phyloP scores from a whole-genome alignment of 2,888 invertebrate species.

The Biston betularia region DNA sequence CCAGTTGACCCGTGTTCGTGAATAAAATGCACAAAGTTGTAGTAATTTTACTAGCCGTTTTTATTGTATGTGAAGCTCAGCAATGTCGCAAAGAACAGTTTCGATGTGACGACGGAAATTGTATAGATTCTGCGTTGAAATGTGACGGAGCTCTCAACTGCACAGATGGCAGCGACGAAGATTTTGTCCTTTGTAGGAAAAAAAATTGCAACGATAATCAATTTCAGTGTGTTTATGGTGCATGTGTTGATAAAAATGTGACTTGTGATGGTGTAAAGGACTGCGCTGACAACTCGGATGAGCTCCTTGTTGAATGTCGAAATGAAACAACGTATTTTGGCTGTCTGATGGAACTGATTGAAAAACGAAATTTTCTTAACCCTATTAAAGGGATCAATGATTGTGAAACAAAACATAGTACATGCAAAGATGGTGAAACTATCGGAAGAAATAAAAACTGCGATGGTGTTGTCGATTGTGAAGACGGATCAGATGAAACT shows the following conservation, averaged over 20 bases:
- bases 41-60: background rate
- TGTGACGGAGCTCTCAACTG: conserved; percentile 36
- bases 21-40: background rate
- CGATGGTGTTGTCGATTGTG: conserved; percentile 27
- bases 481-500: conserved; percentile 34
- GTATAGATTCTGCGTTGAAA: conserved; percentile 18
- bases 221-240: conserved; percentile 29
- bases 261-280: conserved; percentile 29
- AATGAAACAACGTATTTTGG: conserved; percentile 23
- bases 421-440: conserved; percentile 27
- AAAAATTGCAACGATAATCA: conserved; percentile 28
- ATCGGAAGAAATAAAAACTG: conserved; percentile 20
- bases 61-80: background rate
- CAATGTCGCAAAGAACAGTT: conserved; percentile 22
- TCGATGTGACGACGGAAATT: conserved; percentile 31
- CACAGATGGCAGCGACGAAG: conserved; percentile 37
- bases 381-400: background rate
- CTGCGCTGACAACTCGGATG: conserved; percentile 30
- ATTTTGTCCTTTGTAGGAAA: conserved; percentile 32
- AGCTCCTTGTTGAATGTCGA: conserved; percentile 32
- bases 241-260: conserved; percentile 14
- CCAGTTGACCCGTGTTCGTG: no score
- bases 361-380: no score
- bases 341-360: background rate
- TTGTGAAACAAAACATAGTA: conserved; percentile 16